Percentiles rank a stretch among this genome's conserved stretches.
Conservation (phyloP, 1,140 invertebrate species). For the Aethina tumida region DNA sequence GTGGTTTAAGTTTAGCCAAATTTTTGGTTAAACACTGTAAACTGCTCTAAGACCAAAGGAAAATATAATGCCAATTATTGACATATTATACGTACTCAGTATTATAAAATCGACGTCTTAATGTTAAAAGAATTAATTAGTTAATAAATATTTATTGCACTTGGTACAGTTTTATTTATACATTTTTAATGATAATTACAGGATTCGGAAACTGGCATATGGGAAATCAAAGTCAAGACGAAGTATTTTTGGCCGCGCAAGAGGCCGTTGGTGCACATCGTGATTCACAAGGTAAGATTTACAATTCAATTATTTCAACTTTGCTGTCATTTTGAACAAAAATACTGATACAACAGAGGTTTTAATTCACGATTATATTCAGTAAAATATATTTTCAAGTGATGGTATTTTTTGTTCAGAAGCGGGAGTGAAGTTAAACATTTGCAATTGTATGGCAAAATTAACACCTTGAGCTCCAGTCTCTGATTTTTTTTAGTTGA, state of each 20-base stretch:
- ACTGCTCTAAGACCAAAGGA: too few species aligned
- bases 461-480: conserved; percentile 29
- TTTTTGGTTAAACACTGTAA: too few species aligned
- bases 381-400: too few species aligned
- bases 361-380: too few species aligned
- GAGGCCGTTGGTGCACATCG: conserved; percentile 59
- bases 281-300: conserved; percentile 66
- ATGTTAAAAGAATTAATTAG: too few species aligned
- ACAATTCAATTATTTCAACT: conserved; percentile 31
- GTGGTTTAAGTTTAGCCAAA: too few species aligned
- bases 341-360: too few species aligned
- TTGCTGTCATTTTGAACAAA: conserved; percentile 19
- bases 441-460: conserved; percentile 30
- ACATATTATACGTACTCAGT: too few species aligned
- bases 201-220: conserved; percentile 56
- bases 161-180: conserved; percentile 13
- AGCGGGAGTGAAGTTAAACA: conserved; percentile 19
- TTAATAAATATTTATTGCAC: too few species aligned
- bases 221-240: conserved; percentile 57
- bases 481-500: conserved; percentile 33
- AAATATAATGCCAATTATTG: too few species aligned
- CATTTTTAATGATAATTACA: conserved; percentile 21
- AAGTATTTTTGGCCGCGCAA: conserved; percentile 60
- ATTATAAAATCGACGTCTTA: too few species aligned
- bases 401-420: too few species aligned